phyloP scores from a whole-genome alignment of 2,888 invertebrate species.

The Capitulum mitella region DNA sequence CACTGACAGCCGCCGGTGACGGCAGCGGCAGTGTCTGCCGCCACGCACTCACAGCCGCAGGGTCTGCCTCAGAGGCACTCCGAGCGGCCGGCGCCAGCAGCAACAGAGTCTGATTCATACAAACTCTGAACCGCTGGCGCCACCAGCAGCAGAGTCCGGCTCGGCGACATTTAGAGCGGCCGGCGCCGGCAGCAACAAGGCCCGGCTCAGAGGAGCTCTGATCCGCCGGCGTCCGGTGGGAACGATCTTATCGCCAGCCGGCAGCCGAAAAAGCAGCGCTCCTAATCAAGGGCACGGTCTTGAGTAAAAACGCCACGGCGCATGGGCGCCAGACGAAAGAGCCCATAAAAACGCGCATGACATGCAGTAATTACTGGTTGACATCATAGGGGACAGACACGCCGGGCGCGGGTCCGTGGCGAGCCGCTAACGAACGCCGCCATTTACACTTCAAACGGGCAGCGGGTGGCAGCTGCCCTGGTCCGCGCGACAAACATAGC shows the following conservation, averaged over 20 bases:
- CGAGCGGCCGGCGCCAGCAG: too few relatives aligned
- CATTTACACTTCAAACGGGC: not conserved
- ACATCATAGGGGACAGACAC: not conserved
- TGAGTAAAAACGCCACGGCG: not conserved
- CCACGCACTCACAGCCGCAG: too few relatives aligned
- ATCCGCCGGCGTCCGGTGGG: too few relatives aligned
- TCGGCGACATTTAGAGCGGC: too few relatives aligned
- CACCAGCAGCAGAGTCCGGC: too few relatives aligned
- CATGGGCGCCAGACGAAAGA: not conserved
- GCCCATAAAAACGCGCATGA: not conserved
- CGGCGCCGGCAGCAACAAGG: too few relatives aligned
- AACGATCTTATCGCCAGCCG: not conserved
- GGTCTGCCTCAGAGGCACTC: too few relatives aligned
- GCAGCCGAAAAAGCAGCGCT: not conserved
- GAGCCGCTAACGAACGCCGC: not conserved
- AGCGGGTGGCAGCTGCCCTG: not conserved
- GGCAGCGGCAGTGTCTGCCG: too few relatives aligned
- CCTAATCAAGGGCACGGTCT: not conserved
- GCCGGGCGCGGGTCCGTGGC: not conserved
- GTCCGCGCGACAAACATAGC: not conserved
- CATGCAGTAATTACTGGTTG: not conserved
- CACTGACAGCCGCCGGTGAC: too few relatives aligned
- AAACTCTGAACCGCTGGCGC: too few relatives aligned
- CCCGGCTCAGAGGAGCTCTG: too few relatives aligned
- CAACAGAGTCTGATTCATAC: too few relatives aligned